phyloP scores from a whole-genome alignment of 2,113 vertebrate genomes.

The Nyctibius bracteatus region DNA sequence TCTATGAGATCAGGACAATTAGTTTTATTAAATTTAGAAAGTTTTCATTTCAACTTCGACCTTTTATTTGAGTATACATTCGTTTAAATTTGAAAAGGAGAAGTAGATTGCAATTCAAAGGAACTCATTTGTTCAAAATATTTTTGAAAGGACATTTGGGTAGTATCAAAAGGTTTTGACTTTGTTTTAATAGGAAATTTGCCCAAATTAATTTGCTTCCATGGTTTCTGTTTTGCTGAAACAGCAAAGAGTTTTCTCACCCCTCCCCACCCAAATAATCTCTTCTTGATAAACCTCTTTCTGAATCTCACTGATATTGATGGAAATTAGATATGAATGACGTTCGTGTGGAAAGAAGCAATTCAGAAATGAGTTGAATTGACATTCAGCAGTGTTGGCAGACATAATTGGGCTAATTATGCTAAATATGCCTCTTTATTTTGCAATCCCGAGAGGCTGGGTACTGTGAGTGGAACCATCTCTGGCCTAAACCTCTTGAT shows the following conservation, averaged over 20 bases:
- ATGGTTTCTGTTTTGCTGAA: conserved; percentile 11
- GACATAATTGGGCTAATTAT: not conserved
- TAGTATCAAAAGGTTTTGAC: not conserved
- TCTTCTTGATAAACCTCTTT: not conserved
- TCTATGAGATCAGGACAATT: not conserved
- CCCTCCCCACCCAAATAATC: not conserved
- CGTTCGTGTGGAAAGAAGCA: not conserved
- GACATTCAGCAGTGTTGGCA: not conserved
- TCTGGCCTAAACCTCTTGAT: not conserved
- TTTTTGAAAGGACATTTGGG: conserved; percentile 8
- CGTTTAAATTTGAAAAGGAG: not conserved
- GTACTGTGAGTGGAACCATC: not conserved
- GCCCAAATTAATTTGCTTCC: conserved; percentile 36
- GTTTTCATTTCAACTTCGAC: not conserved
- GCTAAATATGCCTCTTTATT: not conserved
- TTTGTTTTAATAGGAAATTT: conserved; percentile 34
- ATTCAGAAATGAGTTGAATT: not conserved
- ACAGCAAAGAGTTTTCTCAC: conserved; percentile 3
- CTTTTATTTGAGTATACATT: not conserved
- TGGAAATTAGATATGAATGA: not conserved
- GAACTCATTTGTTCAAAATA: not conserved
- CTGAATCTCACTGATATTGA: not conserved
- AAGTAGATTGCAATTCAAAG: not conserved
- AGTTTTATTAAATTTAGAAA: not conserved
- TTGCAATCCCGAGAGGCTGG: not conserved